Conservation (phyloP, 2,797 vertebrate genomes). For the Poeciliopsis turneri region DNA sequence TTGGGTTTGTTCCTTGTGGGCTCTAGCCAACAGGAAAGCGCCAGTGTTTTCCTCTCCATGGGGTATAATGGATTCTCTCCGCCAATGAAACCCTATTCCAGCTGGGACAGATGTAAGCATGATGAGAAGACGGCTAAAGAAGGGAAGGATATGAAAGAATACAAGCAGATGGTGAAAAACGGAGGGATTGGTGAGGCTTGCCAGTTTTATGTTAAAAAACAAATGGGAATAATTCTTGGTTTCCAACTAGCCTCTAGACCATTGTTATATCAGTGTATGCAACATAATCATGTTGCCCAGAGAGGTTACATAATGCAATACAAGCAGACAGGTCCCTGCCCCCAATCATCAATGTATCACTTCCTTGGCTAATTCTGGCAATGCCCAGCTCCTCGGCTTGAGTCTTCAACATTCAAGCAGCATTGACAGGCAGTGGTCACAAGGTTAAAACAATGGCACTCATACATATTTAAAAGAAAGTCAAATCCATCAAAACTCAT, state of each 20-base stretch:
- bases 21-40: constrained; percentile 73
- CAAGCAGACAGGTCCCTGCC: constrained; percentile 37
- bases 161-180: constrained; percentile 55
- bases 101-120: constrained; percentile 64
- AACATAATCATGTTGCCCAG: constrained; percentile 44
- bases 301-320: constrained; percentile 52
- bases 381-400: constrained; percentile 3
- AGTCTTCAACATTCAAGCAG: constrained; percentile 43
- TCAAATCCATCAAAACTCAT: background rate
- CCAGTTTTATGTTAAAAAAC: constrained; percentile 29
- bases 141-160: constrained; percentile 45
- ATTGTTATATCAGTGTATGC: constrained; percentile 52
- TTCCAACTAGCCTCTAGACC: constrained; percentile 49
- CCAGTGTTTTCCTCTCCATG: constrained; percentile 73
- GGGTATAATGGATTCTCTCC: constrained; percentile 82
- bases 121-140: constrained; percentile 40
- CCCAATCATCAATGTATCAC: constrained; percentile 19
- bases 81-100: constrained; percentile 79
- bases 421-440: constrained; percentile 68
- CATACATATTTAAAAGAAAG: constrained; percentile 28
- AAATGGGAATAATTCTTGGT: constrained; percentile 51
- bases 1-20: constrained; percentile 63
- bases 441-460: constrained; percentile 21
- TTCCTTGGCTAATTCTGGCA: constrained; percentile 40
- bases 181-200: constrained; percentile 26